phyloP scores from a whole-genome alignment of 2,797 vertebrate genomes.

The Danionella dracula region DNA sequence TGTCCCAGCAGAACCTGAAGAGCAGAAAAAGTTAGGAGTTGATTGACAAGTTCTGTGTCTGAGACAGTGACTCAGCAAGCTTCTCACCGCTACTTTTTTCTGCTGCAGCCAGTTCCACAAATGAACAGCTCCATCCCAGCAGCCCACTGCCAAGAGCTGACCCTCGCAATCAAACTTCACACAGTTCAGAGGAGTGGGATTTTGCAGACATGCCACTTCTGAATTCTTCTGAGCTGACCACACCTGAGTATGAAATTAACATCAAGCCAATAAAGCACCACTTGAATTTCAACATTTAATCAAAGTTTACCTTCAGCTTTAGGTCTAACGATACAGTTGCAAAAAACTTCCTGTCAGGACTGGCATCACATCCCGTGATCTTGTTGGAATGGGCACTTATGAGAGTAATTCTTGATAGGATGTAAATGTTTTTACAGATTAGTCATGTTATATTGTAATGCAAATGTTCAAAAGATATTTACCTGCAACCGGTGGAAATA shows the following conservation, averaged over 20 bases:
- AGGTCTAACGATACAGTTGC: slow-evolving; percentile 80
- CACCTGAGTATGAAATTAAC: slow-evolving; percentile 53
- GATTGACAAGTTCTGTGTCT: background rate
- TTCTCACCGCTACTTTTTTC: slow-evolving; percentile 49
- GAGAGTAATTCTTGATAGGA: slow-evolving; percentile 61
- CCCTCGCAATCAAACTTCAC: slow-evolving; percentile 72
- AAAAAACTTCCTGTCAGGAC: slow-evolving; percentile 67
- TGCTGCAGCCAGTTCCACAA: slow-evolving; percentile 71
- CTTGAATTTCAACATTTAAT: background rate
- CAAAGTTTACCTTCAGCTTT: slow-evolving; percentile 69
- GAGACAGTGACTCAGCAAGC: background rate
- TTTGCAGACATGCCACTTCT: slow-evolving; percentile 48
- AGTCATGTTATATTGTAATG: background rate
- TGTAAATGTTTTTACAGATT: background rate
- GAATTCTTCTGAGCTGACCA: slow-evolving; percentile 63
- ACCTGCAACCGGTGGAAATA: slow-evolving; percentile 74
- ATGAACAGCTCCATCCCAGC: slow-evolving; percentile 73
- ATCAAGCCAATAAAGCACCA: background rate
- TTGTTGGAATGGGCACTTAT: slow-evolving; percentile 69
- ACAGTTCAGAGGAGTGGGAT: slow-evolving; percentile 75
- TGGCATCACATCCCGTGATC: slow-evolving; percentile 77
- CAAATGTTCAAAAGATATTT: background rate
- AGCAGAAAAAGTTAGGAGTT: background rate
- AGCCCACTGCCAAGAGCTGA: slow-evolving; percentile 69
- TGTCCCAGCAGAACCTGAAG: slow-evolving; percentile 69